These are phyloP conservation scores for Vombatus ursinus DNA, from an alignment of 2,113 vertebrate species.

Conservation along the genomic window DNA sequence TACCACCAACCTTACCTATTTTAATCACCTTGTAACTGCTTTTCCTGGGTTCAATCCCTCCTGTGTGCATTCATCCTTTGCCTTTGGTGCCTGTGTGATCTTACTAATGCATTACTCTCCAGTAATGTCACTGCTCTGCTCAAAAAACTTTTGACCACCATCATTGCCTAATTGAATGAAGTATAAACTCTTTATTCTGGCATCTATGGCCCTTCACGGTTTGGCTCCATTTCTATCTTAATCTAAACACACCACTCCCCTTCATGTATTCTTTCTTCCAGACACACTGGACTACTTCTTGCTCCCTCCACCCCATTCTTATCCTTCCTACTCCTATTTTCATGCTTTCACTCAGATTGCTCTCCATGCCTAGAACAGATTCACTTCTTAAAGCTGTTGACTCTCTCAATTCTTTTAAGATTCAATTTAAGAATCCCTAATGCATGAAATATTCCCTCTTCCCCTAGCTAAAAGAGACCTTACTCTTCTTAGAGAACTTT, in stretches of 20 bases:
- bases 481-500: not conserved
- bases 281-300: not conserved
- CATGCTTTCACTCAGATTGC: too few relatives aligned
- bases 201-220: not conserved
- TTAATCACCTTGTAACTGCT: not conserved
- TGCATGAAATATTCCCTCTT: not conserved
- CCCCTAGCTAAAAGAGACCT: not conserved
- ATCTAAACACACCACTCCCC: not conserved
- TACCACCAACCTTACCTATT: not conserved
- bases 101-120: not conserved
- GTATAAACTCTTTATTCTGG: not conserved
- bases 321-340: not conserved
- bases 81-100: not conserved
- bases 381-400: not conserved
- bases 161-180: not conserved
- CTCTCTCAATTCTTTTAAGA: not conserved
- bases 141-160: too few relatives aligned
- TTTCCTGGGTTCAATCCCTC: not conserved
- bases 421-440: not conserved
- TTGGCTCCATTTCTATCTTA: not conserved
- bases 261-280: not conserved
- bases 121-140: not conserved
- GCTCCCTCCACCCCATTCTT: not conserved
- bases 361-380: not conserved
- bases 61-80: not conserved